phyloP scores from a whole-genome alignment of 2,113 vertebrate species.

The Fukomys damarensis region DNA sequence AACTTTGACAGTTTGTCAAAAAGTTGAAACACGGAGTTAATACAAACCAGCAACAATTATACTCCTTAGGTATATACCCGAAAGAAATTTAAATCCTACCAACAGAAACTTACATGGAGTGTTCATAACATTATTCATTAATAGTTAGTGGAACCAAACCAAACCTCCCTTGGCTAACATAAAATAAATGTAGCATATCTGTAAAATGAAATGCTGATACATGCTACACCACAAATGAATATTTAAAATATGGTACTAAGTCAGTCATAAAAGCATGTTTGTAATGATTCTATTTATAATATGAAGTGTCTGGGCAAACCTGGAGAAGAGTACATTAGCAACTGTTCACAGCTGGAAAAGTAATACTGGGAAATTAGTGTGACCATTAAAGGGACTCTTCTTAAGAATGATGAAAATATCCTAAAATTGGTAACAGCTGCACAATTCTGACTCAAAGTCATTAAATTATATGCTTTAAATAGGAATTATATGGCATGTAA shows the following conservation, averaged over 20 bases:
- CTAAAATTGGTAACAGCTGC: background rate
- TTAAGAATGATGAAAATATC: background rate
- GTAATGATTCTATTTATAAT: background rate
- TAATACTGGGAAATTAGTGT: background rate
- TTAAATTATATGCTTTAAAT: background rate
- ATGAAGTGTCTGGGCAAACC: background rate
- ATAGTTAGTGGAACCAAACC: background rate
- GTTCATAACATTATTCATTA: background rate
- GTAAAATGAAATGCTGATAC: background rate
- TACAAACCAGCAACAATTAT: background rate
- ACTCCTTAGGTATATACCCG: background rate
- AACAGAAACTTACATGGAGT: background rate
- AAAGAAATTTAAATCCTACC: background rate
- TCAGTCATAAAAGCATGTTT: background rate
- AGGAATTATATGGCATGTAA: background rate
- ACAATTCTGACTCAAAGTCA: background rate
- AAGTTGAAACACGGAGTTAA: background rate
- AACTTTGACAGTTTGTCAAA: background rate
- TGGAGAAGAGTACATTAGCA: background rate
- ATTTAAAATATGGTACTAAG: background rate
- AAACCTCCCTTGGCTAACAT: background rate
- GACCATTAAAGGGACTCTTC: background rate
- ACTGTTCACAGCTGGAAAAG: background rate
- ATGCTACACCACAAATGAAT: background rate
- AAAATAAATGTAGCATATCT: background rate